Base-by-base conservation (phyloP, 2,888 invertebrate genomes). In the Protodeltote pygarga region DNA sequence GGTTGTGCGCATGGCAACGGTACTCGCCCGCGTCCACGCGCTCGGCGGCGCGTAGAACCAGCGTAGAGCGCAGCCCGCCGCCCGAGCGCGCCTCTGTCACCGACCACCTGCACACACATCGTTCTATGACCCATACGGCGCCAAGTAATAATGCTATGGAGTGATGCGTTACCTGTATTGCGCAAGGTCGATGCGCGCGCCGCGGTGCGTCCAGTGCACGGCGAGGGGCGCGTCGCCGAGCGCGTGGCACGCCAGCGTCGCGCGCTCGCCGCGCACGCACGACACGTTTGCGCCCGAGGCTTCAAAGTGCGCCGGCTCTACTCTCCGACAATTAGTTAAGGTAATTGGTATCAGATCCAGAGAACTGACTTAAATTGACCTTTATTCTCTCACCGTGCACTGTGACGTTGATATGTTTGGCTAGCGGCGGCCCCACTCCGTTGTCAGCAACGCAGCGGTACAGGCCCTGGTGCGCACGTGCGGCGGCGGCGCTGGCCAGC, bases 361-460 rank as follows among this genome's bases (percentile, higher is more conserved):
- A 3, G 5, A 9, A 10, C 11, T 24, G 8, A 14, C 27, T 14
- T 15, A 8, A 27, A 31, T 28, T 3, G 4, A 44, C 19, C 21
- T 8, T 75, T n/a, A 3, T 11, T 8, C 23, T 15, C 90, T 86
- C 84, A 96, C 96, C 96, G 77, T 96, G 96, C 10, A 97, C 95
- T 62, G 95, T 94, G 34, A 97, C 93, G 75, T 94, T 95, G 72
- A 97, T 94, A 52, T 95, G 94, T 90, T 97, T 97, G 72, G 95
- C 93, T 4, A 97, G 93, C 4, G 96, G 95, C 14, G 95, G 93
- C 0, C 97, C 97, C 53, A 97, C 96, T 35, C 95, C 95, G 82
- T 97, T 97, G 71, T 95, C 94, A 1, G 97, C 96, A 57, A 95
- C 93, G 79, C 97, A 97, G 71, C 97, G 94, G 85, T 97, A 97